A percentile compares a stretch with the other conserved stretches of the same genome.
These are phyloP conservation scores for Sitta carolinensis DNA, from an alignment of 2,797 vertebrate genomes.

Conservation along the genomic window DNA sequence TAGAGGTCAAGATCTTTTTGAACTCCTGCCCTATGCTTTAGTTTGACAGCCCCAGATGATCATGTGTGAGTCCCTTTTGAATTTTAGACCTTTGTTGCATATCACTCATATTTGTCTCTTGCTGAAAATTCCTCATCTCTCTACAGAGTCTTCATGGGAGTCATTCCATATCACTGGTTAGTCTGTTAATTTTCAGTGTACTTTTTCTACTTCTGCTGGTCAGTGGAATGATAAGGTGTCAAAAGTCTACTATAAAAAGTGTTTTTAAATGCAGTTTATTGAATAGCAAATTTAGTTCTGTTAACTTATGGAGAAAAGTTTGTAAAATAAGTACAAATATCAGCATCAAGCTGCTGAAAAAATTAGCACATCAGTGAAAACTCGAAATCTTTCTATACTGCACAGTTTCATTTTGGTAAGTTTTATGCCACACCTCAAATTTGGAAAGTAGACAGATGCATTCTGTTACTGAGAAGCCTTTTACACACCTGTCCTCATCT, in stretches of 20 bases:
- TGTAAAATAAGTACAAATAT: background rate
- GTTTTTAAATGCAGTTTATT: background rate
- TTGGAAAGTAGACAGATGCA: background rate
- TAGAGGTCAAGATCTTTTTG: background rate
- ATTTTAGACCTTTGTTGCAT: background rate
- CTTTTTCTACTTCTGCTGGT: background rate
- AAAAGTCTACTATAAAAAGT: background rate
- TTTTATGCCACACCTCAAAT: background rate
- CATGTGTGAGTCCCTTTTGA: rapidly evolving
- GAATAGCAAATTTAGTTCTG: background rate
- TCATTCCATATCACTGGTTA: background rate
- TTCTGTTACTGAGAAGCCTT: background rate
- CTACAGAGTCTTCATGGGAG: background rate
- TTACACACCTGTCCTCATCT: background rate
- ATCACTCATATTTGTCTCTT: background rate
- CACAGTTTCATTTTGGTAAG: background rate
- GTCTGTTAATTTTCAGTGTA: background rate
- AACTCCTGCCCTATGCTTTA: background rate
- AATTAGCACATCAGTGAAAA: background rate
- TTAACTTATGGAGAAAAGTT: background rate
- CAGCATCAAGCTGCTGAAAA: background rate
- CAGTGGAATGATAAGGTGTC: background rate
- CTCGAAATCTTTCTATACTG: background rate
- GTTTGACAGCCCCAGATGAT: background rate
- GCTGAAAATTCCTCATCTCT: background rate